Percentiles rank a stretch among this genome's conserved stretches.
phyloP scores from a whole-genome alignment of 53 echinoderm and acorn worm genomes.

The Actinopyga echinites region DNA sequence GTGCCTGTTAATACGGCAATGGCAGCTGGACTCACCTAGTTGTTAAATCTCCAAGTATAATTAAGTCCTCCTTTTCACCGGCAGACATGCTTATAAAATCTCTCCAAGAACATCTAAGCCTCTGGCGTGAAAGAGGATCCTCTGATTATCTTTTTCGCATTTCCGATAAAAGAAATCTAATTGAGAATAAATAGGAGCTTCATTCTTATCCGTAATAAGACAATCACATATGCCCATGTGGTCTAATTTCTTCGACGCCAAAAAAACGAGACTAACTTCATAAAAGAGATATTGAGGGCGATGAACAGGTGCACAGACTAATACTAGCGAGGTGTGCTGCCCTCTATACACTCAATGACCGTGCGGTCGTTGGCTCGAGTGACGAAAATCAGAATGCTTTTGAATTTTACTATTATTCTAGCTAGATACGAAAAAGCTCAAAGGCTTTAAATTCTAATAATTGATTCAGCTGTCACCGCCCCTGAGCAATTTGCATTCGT shows the following conservation, averaged over 20 bases:
- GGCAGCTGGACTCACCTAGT: slow-evolving; percentile 21
- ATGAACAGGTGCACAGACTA: slow-evolving; percentile 19
- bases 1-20: slow-evolving; percentile 9
- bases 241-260: too few relatives aligned
- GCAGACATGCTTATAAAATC: slow-evolving; percentile 11
- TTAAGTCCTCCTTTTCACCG: slow-evolving; percentile 11
- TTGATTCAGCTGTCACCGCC: slow-evolving; percentile 25
- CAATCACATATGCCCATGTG: too few relatives aligned
- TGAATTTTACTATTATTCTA: too few relatives aligned
- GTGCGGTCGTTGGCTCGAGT: slow-evolving; percentile 26
- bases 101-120: slow-evolving; percentile 6
- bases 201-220: neutral
- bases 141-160: slow-evolving; percentile 11
- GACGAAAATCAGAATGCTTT: too few relatives aligned
- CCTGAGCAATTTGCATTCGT: slow-evolving; percentile 19
- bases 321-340: neutral
- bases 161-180: slow-evolving; percentile 17
- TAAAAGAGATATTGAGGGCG: neutral
- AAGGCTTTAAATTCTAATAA: neutral
- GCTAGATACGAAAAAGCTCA: neutral
- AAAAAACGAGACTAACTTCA: too few relatives aligned
- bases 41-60: slow-evolving; percentile 32
- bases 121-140: slow-evolving; percentile 13
- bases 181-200: slow-evolving; percentile 28
- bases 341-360: neutral